Conservation (phyloP, 2,113 vertebrate species). For the Clupea harengus region DNA sequence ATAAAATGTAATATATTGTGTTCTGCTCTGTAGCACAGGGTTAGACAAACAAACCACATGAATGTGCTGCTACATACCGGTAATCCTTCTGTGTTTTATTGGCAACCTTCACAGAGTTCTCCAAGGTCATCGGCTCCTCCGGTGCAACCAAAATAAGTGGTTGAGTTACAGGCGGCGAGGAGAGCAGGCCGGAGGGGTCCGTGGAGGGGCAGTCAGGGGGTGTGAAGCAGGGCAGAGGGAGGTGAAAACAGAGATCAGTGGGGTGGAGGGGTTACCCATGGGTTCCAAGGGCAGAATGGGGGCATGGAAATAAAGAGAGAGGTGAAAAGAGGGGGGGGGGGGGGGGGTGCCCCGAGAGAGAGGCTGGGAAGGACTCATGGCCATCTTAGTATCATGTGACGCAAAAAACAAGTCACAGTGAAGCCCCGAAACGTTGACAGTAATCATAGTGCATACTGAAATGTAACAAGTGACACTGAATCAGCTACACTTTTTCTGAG, state of each 20-base stretch:
- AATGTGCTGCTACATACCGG: conserved; percentile 77
- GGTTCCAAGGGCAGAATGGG: conserved; percentile 21
- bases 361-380: not conserved
- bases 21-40: conserved; percentile 62
- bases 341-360: not conserved
- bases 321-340: not conserved
- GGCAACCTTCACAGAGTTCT: conserved; percentile 74
- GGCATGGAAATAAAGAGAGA: not conserved
- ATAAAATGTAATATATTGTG: conserved; percentile 77
- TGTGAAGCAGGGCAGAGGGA: conserved; percentile 6
- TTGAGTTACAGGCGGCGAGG: conserved; percentile 62
- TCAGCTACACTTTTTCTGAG: not conserved
- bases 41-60: conserved; percentile 80
- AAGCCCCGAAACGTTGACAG: not conserved
- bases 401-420: not conserved
- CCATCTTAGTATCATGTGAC: not conserved
- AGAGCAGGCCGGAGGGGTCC: conserved; percentile 54
- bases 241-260: conserved; percentile 29
- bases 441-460: not conserved
- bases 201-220: conserved; percentile 51
- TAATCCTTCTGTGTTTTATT: conserved; percentile 76
- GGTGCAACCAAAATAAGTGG: conserved; percentile 60
- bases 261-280: not conserved
- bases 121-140: conserved; percentile 62
- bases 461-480: not conserved